Percentiles rank a stretch among this genome's conserved stretches.
phyloP scores from a whole-genome alignment of 2,888 invertebrate genomes.

The Augochlorella aurata region DNA sequence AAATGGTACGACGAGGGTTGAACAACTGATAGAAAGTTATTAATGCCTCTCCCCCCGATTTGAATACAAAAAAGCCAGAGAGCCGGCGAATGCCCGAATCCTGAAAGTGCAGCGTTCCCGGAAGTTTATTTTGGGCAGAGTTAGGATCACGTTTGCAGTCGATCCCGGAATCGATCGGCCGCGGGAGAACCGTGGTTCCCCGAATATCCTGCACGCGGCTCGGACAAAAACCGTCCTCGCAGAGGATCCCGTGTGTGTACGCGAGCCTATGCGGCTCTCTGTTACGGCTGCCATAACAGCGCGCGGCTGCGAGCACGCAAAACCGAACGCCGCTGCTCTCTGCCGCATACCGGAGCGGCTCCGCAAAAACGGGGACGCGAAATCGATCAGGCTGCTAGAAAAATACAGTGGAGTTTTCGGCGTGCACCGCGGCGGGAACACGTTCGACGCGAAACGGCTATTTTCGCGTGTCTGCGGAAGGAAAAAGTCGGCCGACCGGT shows the following conservation, averaged over 20 bases:
- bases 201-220: conserved; percentile 22
- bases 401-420: conserved; percentile 55
- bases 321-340: conserved; percentile 51
- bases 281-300: conserved; percentile 50
- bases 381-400: conserved; percentile 62
- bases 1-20: no score
- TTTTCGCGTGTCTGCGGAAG: conserved; percentile 37
- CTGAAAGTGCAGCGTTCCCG: neutral
- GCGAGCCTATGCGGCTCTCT: conserved; percentile 22
- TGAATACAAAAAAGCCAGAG: neutral
- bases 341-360: conserved; percentile 50
- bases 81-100: neutral
- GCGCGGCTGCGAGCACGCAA: conserved; percentile 53
- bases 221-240: conserved; percentile 36
- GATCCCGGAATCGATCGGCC: conserved; percentile 25
- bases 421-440: conserved; percentile 5
- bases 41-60: neutral
- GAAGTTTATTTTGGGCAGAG: conserved; percentile 1
- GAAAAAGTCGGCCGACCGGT: conserved; percentile 14
- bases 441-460: neutral
- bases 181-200: conserved; percentile 20
- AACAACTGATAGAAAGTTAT: no score
- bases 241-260: conserved; percentile 21
- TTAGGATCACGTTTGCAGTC: conserved; percentile 6
- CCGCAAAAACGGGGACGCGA: conserved; percentile 55